phyloP scores from a whole-genome alignment of 1,140 invertebrate genomes.

The Andrena cerasifolii region DNA sequence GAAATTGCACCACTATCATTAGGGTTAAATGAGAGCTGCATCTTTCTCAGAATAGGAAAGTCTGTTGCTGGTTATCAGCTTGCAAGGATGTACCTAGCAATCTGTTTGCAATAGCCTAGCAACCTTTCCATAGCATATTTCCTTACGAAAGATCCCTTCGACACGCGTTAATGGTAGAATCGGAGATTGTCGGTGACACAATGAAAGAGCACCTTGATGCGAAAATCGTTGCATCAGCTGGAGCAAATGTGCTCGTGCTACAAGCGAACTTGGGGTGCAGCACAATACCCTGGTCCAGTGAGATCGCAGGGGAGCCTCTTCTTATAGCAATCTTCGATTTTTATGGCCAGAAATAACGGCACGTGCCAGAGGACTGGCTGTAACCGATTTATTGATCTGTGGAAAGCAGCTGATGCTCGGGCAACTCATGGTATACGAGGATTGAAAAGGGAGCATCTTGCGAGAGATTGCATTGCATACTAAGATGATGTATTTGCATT shows the following conservation, averaged over 20 bases:
- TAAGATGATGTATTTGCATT: no score
- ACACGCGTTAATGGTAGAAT: background rate
- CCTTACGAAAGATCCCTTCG: background rate
- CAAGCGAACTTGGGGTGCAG: conserved; percentile 50
- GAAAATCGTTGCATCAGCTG: conserved; percentile 58
- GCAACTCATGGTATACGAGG: conserved; percentile 17
- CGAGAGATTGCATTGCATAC: no score
- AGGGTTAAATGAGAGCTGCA: background rate
- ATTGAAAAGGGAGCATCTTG: no score
- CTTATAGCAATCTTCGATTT: conserved; percentile 68
- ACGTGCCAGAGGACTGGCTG: conserved; percentile 77
- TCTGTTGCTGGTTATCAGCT: no score
- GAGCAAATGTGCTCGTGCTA: conserved; percentile 52
- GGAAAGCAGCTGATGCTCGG: conserved; percentile 60
- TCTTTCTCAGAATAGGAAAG: no score
- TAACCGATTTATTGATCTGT: conserved; percentile 77
- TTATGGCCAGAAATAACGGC: conserved; percentile 74
- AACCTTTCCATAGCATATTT: background rate
- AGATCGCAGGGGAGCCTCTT: conserved; percentile 64
- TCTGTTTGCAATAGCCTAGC: no score
- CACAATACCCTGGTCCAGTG: conserved; percentile 69
- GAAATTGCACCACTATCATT: conserved; percentile 1
- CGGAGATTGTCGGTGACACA: background rate
- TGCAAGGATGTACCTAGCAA: no score
- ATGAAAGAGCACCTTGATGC: conserved; percentile 21